Evolutionary conservation across 2,797 vertebrate genomes (phyloP), one percentile per base, ranked within the genome.

Genomic region (Numenius phaeopus): DNA sequence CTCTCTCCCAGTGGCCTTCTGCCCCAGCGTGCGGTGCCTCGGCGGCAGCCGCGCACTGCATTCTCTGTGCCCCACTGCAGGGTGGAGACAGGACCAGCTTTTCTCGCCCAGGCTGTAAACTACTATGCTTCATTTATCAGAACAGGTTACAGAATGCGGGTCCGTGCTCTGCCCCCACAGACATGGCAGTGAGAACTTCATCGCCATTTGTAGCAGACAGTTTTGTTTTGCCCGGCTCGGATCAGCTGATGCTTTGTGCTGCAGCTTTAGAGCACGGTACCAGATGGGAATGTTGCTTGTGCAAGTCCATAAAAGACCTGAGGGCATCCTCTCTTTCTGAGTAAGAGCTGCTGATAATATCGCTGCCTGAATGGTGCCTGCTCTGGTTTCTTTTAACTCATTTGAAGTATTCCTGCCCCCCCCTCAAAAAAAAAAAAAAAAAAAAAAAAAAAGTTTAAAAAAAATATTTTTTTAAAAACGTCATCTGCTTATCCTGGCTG

Each of bases 311-410:
- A 39, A 66, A 72, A 83, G 67, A 89, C 86, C 75, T 50, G 27
- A 85, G 75, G 88, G 78, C 54, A 65, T 34, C 62, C 55, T 96
- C 64, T 47, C 59, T 47, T 84, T 85, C 90, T 62, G 71, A 82
- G 70, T 30, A 66, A 73, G 66, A 91, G 73, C 75, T 95, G 80
- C 80, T 89, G 90, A 95, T 96, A 89, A 10, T 29, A 94, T 87
- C 95, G 70, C n/a, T 39, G 71, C 67, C 64, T 9, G 5, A 94
- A 49, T 6, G 29, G 62, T 77, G 77, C n/a, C 71, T 54, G 52
- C 58, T 93, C 57, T 87, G 73, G 27, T 71, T 96, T 84, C 47
- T 84, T 93, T 93, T 58, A 87, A 82, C 61, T 89, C 14, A 20
- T 72, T 34, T 61, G 29, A 94, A 94, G 71, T 24, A 15, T 12